Conservation (phyloP, 1,140 invertebrate genomes). For the Drosophila nigromelanica region DNA sequence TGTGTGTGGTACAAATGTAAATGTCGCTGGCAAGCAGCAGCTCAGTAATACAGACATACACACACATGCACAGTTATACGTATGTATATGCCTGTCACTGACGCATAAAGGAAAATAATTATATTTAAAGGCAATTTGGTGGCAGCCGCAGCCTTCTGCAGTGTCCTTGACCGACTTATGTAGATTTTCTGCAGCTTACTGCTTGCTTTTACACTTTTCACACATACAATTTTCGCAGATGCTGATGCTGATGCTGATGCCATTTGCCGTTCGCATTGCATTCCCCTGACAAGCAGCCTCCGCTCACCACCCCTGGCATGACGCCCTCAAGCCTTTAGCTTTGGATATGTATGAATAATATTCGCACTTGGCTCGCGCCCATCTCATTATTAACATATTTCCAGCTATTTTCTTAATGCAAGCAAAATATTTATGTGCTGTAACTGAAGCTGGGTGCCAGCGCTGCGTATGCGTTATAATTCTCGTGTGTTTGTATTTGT, state of each 20-base stretch:
- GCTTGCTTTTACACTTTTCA: slow-evolving; percentile 61
- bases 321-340: slow-evolving; percentile 9
- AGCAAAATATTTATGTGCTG: slow-evolving; percentile 59
- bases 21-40: slow-evolving; percentile 64
- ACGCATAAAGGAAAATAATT: slow-evolving; percentile 79
- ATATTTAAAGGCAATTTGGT: slow-evolving; percentile 83
- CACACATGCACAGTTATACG: not conserved
- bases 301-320: not conserved
- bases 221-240: slow-evolving; percentile 39
- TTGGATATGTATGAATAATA: slow-evolving; percentile 49
- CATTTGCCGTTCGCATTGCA: slow-evolving; percentile 11
- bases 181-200: slow-evolving; percentile 66
- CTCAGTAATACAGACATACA: slow-evolving; percentile 16
- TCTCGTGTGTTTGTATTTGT: slow-evolving; percentile 27
- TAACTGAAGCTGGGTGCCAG: slow-evolving; percentile 48
- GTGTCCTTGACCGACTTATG: slow-evolving; percentile 82
- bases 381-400: slow-evolving; percentile 81
- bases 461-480: slow-evolving; percentile 74
- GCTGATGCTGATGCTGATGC: slow-evolving; percentile 11
- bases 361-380: slow-evolving; percentile 51
- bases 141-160: slow-evolving; percentile 72
- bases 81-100: slow-evolving; percentile 59
- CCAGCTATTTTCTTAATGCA: slow-evolving; percentile 76
- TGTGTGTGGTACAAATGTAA: slow-evolving; percentile 71
- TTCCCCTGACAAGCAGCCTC: not conserved